phyloP scores from a whole-genome alignment of 2,797 vertebrate species.

The Gastrophryne carolinensis region DNA sequence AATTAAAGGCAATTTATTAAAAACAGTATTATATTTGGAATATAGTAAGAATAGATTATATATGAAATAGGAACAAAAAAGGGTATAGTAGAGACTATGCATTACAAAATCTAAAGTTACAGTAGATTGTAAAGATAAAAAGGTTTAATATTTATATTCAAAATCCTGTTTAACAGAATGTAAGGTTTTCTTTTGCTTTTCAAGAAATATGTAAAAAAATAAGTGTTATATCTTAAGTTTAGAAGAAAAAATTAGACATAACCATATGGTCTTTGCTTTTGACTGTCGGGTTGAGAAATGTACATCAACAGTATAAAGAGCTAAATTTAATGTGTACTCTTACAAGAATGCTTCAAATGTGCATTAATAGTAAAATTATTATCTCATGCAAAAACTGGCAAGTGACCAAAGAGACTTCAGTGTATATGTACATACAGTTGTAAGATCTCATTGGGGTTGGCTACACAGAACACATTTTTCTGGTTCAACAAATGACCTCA shows the following conservation, averaged over 20 bases:
- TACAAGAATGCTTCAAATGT: background rate
- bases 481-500: constrained; percentile 60
- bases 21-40: no score
- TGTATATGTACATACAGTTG: constrained; percentile 43
- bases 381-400: constrained; percentile 31
- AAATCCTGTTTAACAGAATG: no score
- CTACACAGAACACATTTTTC: constrained; percentile 56
- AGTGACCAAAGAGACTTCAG: constrained; percentile 22
- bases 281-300: background rate
- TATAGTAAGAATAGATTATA: no score
- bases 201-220: no score
- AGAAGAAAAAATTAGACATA: background rate
- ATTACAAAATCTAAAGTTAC: no score
- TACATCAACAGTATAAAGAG: background rate
- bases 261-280: background rate
- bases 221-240: background rate
- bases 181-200: no score
- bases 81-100: no score
- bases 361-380: constrained; percentile 19
- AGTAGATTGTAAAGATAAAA: no score
- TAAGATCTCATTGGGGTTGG: constrained; percentile 52
- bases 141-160: no score
- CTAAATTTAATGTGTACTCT: background rate
- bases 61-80: no score
- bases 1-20: no score